Percentiles rank a stretch among this genome's conserved stretches.
Conservation (phyloP, 2,113 vertebrate species). For the Helogale parvula region DNA sequence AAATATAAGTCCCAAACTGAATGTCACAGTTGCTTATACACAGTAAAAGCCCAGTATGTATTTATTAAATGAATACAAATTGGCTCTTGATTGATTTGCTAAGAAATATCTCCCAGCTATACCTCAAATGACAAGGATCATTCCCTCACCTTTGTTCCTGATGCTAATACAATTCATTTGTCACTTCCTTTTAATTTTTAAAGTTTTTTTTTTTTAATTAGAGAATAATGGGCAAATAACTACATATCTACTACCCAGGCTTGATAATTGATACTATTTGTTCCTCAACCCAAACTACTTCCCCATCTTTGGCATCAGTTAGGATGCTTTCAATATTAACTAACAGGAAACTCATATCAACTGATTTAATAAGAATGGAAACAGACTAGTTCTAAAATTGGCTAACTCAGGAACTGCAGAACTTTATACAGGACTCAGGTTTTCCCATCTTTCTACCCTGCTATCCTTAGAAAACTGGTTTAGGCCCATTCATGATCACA, state of each 20-base stretch:
- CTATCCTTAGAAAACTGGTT: neutral
- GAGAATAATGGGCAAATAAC: neutral
- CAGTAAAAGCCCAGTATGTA: neutral
- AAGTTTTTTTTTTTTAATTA: constrained; percentile 25
- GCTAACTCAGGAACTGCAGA: neutral
- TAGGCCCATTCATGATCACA: neutral
- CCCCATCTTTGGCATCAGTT: neutral
- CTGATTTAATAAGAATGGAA: neutral
- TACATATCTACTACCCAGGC: neutral
- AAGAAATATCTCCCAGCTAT: constrained; percentile 22
- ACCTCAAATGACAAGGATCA: constrained; percentile 9
- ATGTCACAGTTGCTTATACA: neutral
- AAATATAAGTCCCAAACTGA: neutral
- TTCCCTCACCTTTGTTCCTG: constrained; percentile 19
- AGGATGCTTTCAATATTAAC: neutral
- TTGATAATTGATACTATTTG: neutral
- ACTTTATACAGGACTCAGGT: neutral
- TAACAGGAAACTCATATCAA: neutral
- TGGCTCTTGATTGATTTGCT: neutral
- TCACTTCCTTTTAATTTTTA: constrained; percentile 9
- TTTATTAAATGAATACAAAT: constrained; percentile 6
- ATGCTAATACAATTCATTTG: neutral
- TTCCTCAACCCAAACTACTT: neutral
- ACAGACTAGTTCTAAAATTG: neutral
- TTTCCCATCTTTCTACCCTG: neutral